phyloP scores from a whole-genome alignment of 2,797 vertebrate genomes.

The Synanceia verrucosa region DNA sequence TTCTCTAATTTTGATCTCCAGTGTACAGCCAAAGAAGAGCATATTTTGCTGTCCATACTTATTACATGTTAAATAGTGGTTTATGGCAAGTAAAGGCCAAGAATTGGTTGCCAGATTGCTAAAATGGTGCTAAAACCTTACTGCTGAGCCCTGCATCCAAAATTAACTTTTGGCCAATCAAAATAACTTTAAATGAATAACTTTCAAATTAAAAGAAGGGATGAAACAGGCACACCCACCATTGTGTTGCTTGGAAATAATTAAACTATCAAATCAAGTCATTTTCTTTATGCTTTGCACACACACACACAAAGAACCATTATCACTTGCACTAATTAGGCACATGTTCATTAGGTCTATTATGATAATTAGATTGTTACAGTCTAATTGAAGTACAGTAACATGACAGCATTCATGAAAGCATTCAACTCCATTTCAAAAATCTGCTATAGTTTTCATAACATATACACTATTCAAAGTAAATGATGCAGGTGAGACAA shows the following conservation, averaged over 20 bases:
- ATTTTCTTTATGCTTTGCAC: background rate
- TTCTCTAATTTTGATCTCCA: too few species aligned
- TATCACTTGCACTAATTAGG: background rate
- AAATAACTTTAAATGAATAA: too few species aligned
- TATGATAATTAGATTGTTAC: background rate
- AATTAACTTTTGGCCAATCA: background rate
- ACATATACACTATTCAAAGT: background rate
- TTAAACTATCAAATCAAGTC: background rate
- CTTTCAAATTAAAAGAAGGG: background rate
- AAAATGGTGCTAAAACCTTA: background rate
- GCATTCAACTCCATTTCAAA: background rate
- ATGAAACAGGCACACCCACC: background rate
- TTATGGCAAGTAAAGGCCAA: background rate
- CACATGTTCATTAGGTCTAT: background rate
- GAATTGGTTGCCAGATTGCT: background rate
- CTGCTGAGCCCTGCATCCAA: background rate
- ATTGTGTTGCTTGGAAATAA: background rate
- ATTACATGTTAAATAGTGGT: background rate
- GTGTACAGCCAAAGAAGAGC: background rate
- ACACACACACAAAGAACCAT: background rate
- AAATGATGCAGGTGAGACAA: background rate
- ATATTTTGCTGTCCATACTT: background rate
- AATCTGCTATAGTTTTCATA: background rate
- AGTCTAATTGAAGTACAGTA: background rate
- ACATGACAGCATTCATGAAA: background rate